Conservation (phyloP, 2,888 invertebrate genomes). For the Erebia ligea region DNA sequence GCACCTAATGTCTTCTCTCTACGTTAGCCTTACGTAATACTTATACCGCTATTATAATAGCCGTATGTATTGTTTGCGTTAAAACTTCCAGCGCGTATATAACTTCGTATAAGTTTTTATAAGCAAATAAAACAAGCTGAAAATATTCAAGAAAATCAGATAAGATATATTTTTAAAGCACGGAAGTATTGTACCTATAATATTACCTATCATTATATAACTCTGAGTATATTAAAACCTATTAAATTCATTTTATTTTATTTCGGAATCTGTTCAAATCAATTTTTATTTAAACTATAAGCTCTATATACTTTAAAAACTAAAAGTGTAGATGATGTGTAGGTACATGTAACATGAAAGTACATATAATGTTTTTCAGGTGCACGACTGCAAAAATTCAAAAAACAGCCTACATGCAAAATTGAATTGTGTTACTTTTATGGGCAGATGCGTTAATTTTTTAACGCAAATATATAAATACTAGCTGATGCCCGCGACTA, state of each 20-base stretch:
- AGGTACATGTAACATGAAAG: no score
- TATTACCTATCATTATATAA: background rate
- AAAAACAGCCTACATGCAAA: background rate
- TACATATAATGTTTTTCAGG: no score
- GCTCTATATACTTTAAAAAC: no score
- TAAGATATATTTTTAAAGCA: slow-evolving; percentile 18
- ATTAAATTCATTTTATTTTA: background rate
- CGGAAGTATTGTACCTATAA: background rate
- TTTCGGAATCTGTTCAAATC: no score
- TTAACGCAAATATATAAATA: no score
- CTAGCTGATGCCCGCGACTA: no score
- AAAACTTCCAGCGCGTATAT: slow-evolving; percentile 23
- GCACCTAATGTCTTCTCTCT: slow-evolving; percentile 12
- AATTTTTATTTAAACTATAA: no score
- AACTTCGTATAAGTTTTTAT: slow-evolving; percentile 24
- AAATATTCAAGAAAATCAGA: slow-evolving; percentile 23
- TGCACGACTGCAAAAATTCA: background rate
- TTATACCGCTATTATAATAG: slow-evolving; percentile 23
- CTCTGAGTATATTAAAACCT: background rate
- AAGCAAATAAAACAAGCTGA: slow-evolving; percentile 25
- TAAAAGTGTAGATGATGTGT: no score
- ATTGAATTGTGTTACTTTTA: no score
- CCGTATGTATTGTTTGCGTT: slow-evolving; percentile 32
- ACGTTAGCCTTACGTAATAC: slow-evolving; percentile 25
- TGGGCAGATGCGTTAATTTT: no score